Evolutionary conservation across 2,888 invertebrate genomes (phyloP), one percentile per base, ranked within the genome.

Genomic region (Therioaphis trifolii): DNA sequence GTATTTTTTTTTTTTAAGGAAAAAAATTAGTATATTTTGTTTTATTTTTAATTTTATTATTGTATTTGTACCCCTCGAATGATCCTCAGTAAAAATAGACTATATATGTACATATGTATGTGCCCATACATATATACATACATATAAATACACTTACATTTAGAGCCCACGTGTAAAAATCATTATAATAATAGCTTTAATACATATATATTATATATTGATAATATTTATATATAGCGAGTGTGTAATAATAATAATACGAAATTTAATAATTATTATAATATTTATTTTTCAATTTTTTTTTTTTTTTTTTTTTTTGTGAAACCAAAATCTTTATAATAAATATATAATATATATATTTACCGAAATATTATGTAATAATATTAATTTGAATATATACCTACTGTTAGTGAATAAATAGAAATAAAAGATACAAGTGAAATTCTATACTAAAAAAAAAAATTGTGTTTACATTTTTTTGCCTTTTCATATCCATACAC

Each of bases 1-100:
- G 80, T 46, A 61, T 80, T 43, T 71, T 68, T 68, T 68, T 55
- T 79, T 58, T n/a, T 43, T 61, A 29, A 49, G 72, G 14, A 71
- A 72, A 78, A 75, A 63, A 49, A 72, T 79, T 82, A 82, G 80
- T 63, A 72, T 82, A 82, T 72, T 72, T 82, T 82, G 80, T 82
- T 82, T 80, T 80, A 71, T 80, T 80, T 82, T 66, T 61, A 72
- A 46, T 80, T 61, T 71, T 72, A 63, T 82, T 82, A 58, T 79
- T 79, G 46, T 82, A 72, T 82, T 71, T 82, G 72, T 82, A 82
- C 80, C 61, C 72, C 61, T 82, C 80, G 58, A 72, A 82, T 82
- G 80, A 82, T 82, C 80, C 80, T 82, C 80, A 82, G 49, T 80
- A 72, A 82, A 61, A 72, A 68, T 52, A 78, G 76, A 63, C 76